Conservation (phyloP, 2,113 vertebrate genomes). For the Corvus hawaiiensis region DNA sequence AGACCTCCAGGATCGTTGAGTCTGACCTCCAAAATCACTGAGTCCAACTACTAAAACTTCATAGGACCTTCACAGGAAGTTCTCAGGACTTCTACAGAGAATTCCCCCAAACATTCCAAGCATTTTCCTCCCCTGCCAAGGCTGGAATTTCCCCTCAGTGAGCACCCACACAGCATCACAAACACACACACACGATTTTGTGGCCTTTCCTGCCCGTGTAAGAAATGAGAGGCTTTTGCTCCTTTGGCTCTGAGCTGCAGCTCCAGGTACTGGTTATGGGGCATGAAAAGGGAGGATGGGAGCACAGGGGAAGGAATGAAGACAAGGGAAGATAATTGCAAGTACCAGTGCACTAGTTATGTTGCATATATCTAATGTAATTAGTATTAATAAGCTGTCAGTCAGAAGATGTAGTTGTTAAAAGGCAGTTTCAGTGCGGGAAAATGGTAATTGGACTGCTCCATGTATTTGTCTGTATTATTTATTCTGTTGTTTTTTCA, state of each 20-base stretch:
- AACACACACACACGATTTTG: accelerated
- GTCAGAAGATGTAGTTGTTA: constrained; percentile 62
- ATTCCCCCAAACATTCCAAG: background rate
- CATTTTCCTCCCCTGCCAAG: accelerated
- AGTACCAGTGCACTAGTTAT: constrained; percentile 47
- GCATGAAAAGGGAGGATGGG: constrained; percentile 10
- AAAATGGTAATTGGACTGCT: constrained; percentile 51
- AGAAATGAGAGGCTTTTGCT: background rate
- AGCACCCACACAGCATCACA: background rate
- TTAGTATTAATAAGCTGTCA: constrained; percentile 70
- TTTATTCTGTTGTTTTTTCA: constrained; percentile 17
- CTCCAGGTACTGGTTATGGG: background rate
- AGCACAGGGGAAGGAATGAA: constrained; percentile 13
- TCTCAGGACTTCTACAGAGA: background rate
- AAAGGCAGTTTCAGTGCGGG: constrained; percentile 27
- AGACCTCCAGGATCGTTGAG: background rate
- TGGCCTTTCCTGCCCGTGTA: accelerated
- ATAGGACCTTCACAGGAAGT: background rate
- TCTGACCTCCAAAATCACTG: background rate
- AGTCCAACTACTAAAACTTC: background rate
- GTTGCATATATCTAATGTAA: constrained; percentile 54
- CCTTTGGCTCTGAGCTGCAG: background rate
- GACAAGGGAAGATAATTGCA: constrained; percentile 59
- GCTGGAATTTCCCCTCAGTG: background rate
- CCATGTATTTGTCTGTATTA: constrained; percentile 44